Conservation (phyloP, 1,140 invertebrate genomes). For the Sitophilus oryzae region DNA sequence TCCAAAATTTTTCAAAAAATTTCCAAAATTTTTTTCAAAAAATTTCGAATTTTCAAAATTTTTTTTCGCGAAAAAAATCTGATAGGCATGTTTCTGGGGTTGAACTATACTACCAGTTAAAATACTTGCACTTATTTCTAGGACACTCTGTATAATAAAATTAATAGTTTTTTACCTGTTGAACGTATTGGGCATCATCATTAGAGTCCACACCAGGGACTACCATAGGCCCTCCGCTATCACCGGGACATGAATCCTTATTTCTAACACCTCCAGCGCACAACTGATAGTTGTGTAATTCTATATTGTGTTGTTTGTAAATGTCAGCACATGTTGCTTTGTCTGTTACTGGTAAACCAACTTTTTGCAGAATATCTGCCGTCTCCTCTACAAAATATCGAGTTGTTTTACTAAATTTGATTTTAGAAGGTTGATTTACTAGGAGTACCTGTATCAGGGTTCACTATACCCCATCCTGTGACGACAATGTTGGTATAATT, state of each 20-base stretch:
- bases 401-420: not conserved
- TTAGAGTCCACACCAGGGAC: slow-evolving; percentile 41
- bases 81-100: too few species aligned
- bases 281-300: slow-evolving; percentile 50
- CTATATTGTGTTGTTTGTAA: slow-evolving; percentile 35
- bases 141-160: too few species aligned
- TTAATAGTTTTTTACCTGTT: too few species aligned
- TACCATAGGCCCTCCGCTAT: slow-evolving; percentile 44
- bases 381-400: slow-evolving; percentile 28
- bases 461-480: slow-evolving; percentile 56
- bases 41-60: too few species aligned
- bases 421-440: slow-evolving; percentile 5
- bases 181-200: slow-evolving; percentile 32
- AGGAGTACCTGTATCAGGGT: slow-evolving; percentile 42
- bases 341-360: slow-evolving; percentile 46
- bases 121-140: too few species aligned
- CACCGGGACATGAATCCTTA: slow-evolving; percentile 44
- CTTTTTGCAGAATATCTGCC: slow-evolving; percentile 49
- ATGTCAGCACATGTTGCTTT: slow-evolving; percentile 44
- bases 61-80: too few species aligned
- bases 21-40: too few species aligned
- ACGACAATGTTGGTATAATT: slow-evolving; percentile 43
- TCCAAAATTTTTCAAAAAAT: too few species aligned
- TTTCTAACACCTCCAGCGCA: slow-evolving; percentile 54
- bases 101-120: too few species aligned